Evolutionary conservation across 2,888 invertebrate species (phyloP), one percentile per base, ranked within the genome.

Genomic region (Priocnemis perturbator): DNA sequence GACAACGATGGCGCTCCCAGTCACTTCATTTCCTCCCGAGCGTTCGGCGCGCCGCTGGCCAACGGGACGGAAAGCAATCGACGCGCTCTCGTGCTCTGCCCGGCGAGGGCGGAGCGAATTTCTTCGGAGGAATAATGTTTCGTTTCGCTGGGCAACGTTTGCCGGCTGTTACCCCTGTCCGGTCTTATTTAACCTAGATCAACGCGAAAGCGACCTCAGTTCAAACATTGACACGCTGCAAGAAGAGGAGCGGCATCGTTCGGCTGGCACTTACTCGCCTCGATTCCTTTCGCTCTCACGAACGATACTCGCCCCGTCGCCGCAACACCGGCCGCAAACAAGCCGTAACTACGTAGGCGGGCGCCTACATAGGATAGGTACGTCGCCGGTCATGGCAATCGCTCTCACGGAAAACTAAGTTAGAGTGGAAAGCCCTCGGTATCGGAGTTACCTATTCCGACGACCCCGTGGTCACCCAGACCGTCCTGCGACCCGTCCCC

Each of bases 311-410:
- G 62, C 37, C 64, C 50, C 62, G 56, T 21, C 60, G 64, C 64
- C 70, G 55, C 55, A 52, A 61, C 66, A 67, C 63, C 67, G 50
- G 67, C 76, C 77, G 48, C 77, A 76, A 77, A 77, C 72, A 72
- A 70, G 56, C 68, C 68, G 62, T 68, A 76, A 76, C 74, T 73
- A 64, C 60, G 21, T 60, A 21, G 45, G 14, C 23, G 17, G 47
- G 21, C 2, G 45, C 26, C 19, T 30, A 60, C 53, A 26, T 66
- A 53, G 30, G 21, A 26, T 66, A 53, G 30, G 21, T 44, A 52
- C 3, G 7, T 14, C 14, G 5, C 11, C 37, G 50, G 68, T 53
- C 57, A 9, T 15, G 53, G 66, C 60, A 64, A 69, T 71, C 66
- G 67, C 64, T 67, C 55, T 26, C 68, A 59, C 58, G 61, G 65